These are phyloP conservation scores for Pteromalus puparum DNA, from an alignment of 1,140 invertebrate genomes.

Conservation along the genomic window DNA sequence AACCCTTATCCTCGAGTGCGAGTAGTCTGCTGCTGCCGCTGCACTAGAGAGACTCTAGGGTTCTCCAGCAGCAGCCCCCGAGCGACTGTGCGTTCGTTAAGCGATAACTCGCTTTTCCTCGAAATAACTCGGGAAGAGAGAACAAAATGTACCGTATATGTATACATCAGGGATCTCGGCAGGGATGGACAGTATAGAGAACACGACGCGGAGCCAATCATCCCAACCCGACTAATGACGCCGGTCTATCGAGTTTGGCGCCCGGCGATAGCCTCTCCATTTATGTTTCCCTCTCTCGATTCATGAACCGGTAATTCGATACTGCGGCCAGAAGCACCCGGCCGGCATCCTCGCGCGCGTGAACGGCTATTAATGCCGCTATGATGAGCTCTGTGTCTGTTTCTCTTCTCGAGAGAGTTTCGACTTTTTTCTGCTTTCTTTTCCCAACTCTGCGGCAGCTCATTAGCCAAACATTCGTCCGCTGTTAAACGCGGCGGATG, in stretches of 20 bases:
- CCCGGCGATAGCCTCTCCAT: slow-evolving; percentile 37
- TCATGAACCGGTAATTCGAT: slow-evolving; percentile 11
- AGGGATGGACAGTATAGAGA: background rate
- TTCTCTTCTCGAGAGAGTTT: background rate
- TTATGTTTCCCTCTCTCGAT: slow-evolving; percentile 34
- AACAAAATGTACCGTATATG: background rate
- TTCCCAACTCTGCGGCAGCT: too few species aligned
- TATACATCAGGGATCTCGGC: too few species aligned
- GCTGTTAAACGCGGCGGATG: too few species aligned
- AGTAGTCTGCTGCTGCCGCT: slow-evolving; percentile 47
- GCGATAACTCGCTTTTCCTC: slow-evolving; percentile 67
- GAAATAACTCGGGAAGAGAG: slow-evolving; percentile 61
- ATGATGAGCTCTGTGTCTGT: background rate
- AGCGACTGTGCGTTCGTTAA: slow-evolving; percentile 68
- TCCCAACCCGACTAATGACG: slow-evolving; percentile 16
- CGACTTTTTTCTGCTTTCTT: too few species aligned
- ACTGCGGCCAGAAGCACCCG: background rate
- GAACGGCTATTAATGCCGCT: background rate
- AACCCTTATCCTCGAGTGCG: slow-evolving; percentile 66
- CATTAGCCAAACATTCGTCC: too few species aligned
- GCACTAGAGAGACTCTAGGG: slow-evolving; percentile 67
- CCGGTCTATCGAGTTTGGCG: slow-evolving; percentile 39
- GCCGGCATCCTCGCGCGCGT: background rate
- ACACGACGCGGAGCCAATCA: slow-evolving; percentile 9
- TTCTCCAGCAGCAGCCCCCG: slow-evolving; percentile 58